Base-by-base conservation (phyloP, 2,888 invertebrate genomes). In the Callyntrura sp. region DNA sequence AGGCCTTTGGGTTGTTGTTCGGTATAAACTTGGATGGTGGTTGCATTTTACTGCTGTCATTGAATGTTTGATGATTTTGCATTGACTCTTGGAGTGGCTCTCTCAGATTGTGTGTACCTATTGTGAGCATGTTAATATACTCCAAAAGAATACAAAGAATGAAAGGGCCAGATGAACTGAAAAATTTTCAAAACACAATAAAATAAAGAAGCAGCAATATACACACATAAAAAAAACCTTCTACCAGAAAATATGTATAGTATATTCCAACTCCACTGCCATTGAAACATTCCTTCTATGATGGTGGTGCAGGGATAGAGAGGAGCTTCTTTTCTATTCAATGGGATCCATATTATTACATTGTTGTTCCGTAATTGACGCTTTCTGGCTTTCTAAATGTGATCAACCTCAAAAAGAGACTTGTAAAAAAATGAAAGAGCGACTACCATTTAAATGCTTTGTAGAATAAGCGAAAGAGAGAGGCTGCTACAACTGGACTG, bases 331-430 rank as follows among this genome's bases (percentile, higher is more conserved):
- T 68, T 84, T 51, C 55, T 45, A 51, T 84, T 84, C 35, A 70
- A 20, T 43, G 23, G 45, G 45, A 60, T 43, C 55, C 17, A 45
- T 73, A 85, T 43, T 85, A 84, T 68, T 43, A 43, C 35, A 82
- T 82, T 88, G 70, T 88, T 82, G 45, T 43, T 45, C 8, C 60
- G 88, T 88, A 88, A 88, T 88, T 88, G 88, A 48, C 83, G 83
- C 88, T 88, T 88, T 60, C 48, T 48, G 76, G 83, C 88, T 88
- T 88, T 60, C 48, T 48, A 83, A 79, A 81, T 70, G 87, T 73
- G 51, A 82, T 82, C 88, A 82, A 73, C 60, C 70, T 11, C 8
- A 9, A 60, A 60, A 60, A 60, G 35, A 57, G 51, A 73, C 2
- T 35, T 78, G 51, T 55, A 78, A 78, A 78, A 48, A 23, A 78